Percentiles rank a stretch among this genome's conserved stretches.
These are phyloP conservation scores for Elgonia sp. DNA, from an alignment of 2,888 invertebrate genomes.

Conservation along the genomic window DNA sequence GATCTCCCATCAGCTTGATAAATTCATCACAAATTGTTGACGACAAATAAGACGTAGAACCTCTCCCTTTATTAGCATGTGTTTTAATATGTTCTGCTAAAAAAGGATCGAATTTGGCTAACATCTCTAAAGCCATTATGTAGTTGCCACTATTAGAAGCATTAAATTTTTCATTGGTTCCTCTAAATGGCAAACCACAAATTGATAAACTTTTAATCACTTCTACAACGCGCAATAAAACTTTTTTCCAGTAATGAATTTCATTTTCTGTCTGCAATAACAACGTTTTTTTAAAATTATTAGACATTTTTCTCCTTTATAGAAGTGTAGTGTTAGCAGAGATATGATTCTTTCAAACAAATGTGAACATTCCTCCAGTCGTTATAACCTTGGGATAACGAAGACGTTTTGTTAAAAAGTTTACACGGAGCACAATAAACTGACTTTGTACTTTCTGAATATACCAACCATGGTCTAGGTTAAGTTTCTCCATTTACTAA, in stretches of 20 bases:
- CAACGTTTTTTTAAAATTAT: constrained; percentile 13
- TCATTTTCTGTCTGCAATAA: constrained; percentile 33
- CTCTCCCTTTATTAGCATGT: constrained; percentile 74
- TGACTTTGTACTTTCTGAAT: constrained; percentile 27
- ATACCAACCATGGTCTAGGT: constrained; percentile 40
- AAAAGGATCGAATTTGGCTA: constrained; percentile 81
- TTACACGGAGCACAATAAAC: constrained; percentile 41
- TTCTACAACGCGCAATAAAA: constrained; percentile 41
- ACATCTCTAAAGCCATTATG: constrained; percentile 78
- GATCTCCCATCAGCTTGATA: constrained; percentile 16
- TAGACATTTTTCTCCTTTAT: constrained; percentile 3
- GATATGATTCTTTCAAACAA: constrained; percentile 40
- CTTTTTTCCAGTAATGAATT: constrained; percentile 46
- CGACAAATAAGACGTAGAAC: constrained; percentile 79
- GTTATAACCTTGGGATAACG: constrained; percentile 38
- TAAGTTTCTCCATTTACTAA: constrained; percentile 46
- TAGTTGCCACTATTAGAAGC: constrained; percentile 79
- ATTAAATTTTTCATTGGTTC: constrained; percentile 36
- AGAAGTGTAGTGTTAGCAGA: constrained; percentile 23
- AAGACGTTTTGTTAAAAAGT: constrained; percentile 17
- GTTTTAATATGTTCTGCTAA: constrained; percentile 78
- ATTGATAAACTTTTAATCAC: constrained; percentile 48
- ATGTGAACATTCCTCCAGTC: constrained; percentile 49
- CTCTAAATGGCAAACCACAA: constrained; percentile 44
- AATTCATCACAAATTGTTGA: constrained; percentile 50